A percentile compares a stretch with the other conserved stretches of the same genome.
These are phyloP conservation scores for Oreonectes daqikongensis DNA, from an alignment of 2,797 vertebrate species.

Conservation along the genomic window DNA sequence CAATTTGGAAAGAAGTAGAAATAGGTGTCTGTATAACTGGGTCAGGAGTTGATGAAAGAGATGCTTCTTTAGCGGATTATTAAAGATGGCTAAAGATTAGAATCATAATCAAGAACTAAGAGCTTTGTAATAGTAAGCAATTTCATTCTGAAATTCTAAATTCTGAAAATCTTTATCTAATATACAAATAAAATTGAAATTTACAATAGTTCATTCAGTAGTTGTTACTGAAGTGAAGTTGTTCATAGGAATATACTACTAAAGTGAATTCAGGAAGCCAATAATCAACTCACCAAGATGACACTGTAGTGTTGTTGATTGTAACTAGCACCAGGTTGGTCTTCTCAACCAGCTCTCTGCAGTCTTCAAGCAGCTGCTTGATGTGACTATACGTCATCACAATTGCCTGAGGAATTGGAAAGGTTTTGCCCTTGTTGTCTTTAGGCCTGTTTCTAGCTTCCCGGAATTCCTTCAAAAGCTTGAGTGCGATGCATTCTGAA, in stretches of 20 bases:
- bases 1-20: too few relatives aligned
- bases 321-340: slow-evolving; percentile 36
- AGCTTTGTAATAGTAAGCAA: too few relatives aligned
- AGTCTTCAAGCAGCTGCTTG: slow-evolving; percentile 44
- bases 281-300: slow-evolving; percentile 41
- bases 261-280: slow-evolving; percentile 24
- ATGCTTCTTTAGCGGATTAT: too few relatives aligned
- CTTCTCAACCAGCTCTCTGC: slow-evolving; percentile 4
- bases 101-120: too few relatives aligned
- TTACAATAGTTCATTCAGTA: too few relatives aligned
- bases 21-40: too few relatives aligned
- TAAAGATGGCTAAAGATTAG: too few relatives aligned
- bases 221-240: too few relatives aligned
- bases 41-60: too few relatives aligned
- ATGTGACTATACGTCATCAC: slow-evolving; percentile 35
- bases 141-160: too few relatives aligned
- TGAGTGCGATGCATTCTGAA: slow-evolving; percentile 35
- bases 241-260: neutral
- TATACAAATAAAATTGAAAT: too few relatives aligned
- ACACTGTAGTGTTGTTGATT: slow-evolving; percentile 46
- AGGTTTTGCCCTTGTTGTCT: slow-evolving; percentile 33
- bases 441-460: slow-evolving; percentile 46
- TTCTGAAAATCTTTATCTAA: too few relatives aligned
- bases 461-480: slow-evolving; percentile 36
- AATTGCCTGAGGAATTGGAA: slow-evolving; percentile 39